phyloP scores from a whole-genome alignment of 2,888 invertebrate genomes.

The Nasonovia ribisnigri region DNA sequence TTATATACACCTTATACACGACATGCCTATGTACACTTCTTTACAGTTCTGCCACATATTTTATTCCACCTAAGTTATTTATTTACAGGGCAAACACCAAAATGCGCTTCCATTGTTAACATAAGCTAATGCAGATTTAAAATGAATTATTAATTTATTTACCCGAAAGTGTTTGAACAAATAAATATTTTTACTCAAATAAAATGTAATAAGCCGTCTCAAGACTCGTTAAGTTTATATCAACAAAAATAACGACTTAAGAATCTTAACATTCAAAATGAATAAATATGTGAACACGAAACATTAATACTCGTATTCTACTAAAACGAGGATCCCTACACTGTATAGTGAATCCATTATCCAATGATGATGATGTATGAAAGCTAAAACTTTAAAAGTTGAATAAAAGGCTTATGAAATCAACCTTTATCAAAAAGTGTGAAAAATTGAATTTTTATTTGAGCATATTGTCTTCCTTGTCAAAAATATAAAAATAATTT shows the following conservation, averaged over 20 bases:
- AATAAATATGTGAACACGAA: neutral
- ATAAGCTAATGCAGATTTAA: constrained; percentile 11
- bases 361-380: neutral
- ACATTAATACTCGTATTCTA: neutral
- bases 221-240: neutral
- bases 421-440: neutral
- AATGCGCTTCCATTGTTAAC: neutral
- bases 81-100: neutral
- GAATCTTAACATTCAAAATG: neutral
- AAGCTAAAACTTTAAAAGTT: neutral
- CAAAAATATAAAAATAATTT: neutral
- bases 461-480: neutral
- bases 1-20: neutral
- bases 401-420: neutral
- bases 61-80: neutral
- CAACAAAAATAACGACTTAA: neutral
- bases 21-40: neutral
- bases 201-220: neutral
- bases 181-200: neutral
- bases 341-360: neutral
- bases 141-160: constrained; percentile 29
- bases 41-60: neutral
- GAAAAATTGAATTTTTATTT: neutral
- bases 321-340: neutral
- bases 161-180: neutral